Evolutionary conservation across 2,113 vertebrate genomes (phyloP), one percentile per base, ranked within the genome.

Genomic region (Peromyscus californicus): DNA sequence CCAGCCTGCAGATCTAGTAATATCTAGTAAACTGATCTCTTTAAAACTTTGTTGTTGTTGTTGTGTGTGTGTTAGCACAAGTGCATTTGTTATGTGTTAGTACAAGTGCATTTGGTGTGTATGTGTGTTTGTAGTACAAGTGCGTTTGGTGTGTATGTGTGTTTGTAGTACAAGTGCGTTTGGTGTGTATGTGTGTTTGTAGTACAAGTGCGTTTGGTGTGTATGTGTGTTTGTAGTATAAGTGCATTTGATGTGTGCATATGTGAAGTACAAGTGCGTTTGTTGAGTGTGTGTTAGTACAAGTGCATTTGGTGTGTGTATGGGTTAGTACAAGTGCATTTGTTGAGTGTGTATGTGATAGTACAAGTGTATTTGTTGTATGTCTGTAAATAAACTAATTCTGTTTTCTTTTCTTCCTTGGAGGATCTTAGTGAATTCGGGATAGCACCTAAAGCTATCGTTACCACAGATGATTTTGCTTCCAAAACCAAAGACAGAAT

Each of bases 351-450:
- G 24, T 84, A 36, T 63, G n/a, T 84, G n/a, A 42, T 42, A 5
- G 57, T 63, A 29, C 57, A 42, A 84, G 26, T 39, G 54, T 33
- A 22, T 57, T 36, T 80, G 78, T 36, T 79, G 19, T 59, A 36
- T 84, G 57, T 63, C 15, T 65, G 13, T 63, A 65, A 45, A 85
- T 85, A 75, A 93, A 57, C 26, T 59, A 79, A 91, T 70, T 74
- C 31, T 96, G 76, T 94, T 80, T 97, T 24, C 51, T 75, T 74
- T 87, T 86, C 89, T 94, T 22, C 94, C 97, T 95, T 96, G 1
- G 86, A 99, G 99, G 99, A 99, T 98, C 99, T 99, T 16, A 94
- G 99, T 91, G 99, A 99, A 98, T 99, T 99, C 96, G 99, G 99
- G 67, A 99, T 99, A 92, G 99, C 99, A 33, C 99, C 99, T 31